Evolutionary conservation across 2,113 vertebrate genomes (phyloP).

Genomic region (Dasypus novemcinctus): DNA sequence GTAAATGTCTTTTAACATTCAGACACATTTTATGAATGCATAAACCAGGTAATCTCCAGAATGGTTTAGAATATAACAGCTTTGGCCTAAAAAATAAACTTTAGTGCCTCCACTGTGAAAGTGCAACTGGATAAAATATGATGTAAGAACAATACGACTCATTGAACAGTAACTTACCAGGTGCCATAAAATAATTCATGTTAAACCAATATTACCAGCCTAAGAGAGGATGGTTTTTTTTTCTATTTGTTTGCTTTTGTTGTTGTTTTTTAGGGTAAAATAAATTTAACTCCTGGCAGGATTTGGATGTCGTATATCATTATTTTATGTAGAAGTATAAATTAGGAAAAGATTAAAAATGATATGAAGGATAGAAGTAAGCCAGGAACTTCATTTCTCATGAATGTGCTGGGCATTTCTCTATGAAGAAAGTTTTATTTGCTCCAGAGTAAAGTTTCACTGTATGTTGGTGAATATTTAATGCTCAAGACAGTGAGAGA

Average conservation of each 20-base stretch:
- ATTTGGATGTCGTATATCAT: not conserved
- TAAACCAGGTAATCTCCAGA: not conserved
- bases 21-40: slow-evolving; percentile 39
- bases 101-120: slow-evolving; percentile 16
- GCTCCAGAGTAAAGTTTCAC: not conserved
- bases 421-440: not conserved
- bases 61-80: slow-evolving; percentile 13
- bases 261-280: not conserved
- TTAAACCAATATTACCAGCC: not conserved
- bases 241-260: not conserved
- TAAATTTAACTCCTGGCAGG: slow-evolving; percentile 30
- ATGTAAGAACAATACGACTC: slow-evolving; percentile 36
- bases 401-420: not conserved
- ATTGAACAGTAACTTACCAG: not conserved
- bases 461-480: not conserved
- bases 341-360: slow-evolving; percentile 54
- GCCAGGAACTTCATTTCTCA: not conserved
- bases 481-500: not conserved
- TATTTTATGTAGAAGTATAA: slow-evolving; percentile 42
- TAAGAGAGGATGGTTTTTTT: not conserved
- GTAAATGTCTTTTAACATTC: slow-evolving; percentile 21
- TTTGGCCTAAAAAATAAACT: slow-evolving; percentile 50
- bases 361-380: not conserved
- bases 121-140: slow-evolving; percentile 10
- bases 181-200: slow-evolving; percentile 1